Evolutionary conservation across 2,113 vertebrate species (phyloP).

Genomic region (Sardina pilchardus): DNA sequence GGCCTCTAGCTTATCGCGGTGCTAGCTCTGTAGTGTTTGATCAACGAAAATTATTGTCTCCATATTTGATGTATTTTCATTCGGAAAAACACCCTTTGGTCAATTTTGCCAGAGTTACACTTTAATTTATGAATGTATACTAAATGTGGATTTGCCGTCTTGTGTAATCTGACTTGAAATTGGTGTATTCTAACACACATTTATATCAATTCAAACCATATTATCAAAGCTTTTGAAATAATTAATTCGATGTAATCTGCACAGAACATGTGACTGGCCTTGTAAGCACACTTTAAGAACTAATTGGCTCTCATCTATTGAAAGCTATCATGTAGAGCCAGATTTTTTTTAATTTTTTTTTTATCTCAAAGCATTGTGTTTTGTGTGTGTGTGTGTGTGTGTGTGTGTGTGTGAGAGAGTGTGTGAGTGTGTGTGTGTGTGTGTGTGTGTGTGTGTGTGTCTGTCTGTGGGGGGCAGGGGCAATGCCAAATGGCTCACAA

Average conservation of each 20-base stretch:
- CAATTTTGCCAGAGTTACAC: too few species aligned
- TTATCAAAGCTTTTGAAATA: neutral
- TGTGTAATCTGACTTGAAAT: neutral
- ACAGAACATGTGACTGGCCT: neutral
- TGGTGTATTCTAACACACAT: neutral
- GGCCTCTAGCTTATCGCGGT: too few species aligned
- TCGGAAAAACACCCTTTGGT: too few species aligned
- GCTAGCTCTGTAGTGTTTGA: too few species aligned
- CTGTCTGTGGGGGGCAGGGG: neutral
- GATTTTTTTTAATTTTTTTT: neutral
- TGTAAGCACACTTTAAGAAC: neutral
- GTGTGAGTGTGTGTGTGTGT: neutral
- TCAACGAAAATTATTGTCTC: too few species aligned
- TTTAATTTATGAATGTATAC: too few species aligned
- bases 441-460: neutral
- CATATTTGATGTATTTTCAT: too few species aligned
- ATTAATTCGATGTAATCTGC: neutral
- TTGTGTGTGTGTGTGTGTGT: neutral
- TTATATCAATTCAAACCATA: neutral
- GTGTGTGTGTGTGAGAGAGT: neutral
- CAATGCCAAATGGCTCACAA: conserved; percentile 1
- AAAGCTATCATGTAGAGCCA: neutral
- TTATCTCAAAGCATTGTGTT: conserved; percentile 10
- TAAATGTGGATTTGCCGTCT: too few species aligned
- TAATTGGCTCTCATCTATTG: neutral